Evolutionary conservation across 2,113 vertebrate species (phyloP).

Genomic region (Todiramphus saurophagus): DNA sequence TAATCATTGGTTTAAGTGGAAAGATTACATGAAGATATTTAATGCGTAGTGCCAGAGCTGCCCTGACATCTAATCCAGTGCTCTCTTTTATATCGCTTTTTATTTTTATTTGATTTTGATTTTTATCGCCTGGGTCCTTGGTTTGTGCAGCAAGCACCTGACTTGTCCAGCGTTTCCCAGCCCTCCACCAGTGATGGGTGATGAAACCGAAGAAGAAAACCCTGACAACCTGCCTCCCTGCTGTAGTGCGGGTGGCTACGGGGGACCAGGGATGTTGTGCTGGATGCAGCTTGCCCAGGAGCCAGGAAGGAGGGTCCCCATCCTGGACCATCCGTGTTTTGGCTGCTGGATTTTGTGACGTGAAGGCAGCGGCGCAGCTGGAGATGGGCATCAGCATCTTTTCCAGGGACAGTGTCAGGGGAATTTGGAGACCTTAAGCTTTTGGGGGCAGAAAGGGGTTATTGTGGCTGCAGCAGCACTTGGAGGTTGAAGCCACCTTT

Average conservation of each 20-base stretch:
- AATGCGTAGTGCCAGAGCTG: background rate
- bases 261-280: accelerated
- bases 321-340: background rate
- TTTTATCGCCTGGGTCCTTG: background rate
- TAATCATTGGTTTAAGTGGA: conserved; percentile 78
- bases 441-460: accelerated
- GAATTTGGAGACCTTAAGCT: accelerated
- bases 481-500: background rate
- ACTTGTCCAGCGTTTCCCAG: background rate
- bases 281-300: background rate
- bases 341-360: accelerated
- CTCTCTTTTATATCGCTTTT: background rate
- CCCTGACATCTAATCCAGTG: background rate
- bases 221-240: accelerated
- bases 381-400: accelerated
- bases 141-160: background rate
- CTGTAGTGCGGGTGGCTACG: accelerated
- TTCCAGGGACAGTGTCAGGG: accelerated
- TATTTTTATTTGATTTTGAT: background rate
- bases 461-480: background rate
- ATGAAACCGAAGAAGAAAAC: accelerated
- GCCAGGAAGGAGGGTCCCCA: background rate
- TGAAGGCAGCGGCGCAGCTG: background rate
- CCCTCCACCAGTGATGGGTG: background rate
- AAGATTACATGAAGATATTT: conserved; percentile 72